These are phyloP conservation scores for Actias luna DNA, from an alignment of 2,888 invertebrate genomes.

Conservation along the genomic window DNA sequence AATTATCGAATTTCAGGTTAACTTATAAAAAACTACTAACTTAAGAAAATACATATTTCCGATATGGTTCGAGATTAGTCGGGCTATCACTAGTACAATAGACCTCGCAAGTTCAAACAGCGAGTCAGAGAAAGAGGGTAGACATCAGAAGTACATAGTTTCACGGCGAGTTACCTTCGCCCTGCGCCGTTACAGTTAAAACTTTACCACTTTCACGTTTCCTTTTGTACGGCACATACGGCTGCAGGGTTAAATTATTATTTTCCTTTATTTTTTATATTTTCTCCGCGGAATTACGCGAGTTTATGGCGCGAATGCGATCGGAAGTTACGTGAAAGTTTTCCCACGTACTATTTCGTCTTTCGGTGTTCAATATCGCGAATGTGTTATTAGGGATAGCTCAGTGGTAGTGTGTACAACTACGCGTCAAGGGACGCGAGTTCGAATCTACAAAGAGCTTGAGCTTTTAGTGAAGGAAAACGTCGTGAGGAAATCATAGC, in stretches of 20 bases:
- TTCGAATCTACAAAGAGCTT: too few species aligned
- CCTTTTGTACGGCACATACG: conserved; percentile 73
- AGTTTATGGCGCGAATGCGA: conserved; percentile 54
- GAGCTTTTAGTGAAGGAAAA: too few species aligned
- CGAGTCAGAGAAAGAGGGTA: conserved; percentile 74
- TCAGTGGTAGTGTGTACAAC: too few species aligned
- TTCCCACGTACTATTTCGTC: background rate
- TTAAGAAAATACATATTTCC: too few species aligned
- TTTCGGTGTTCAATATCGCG: background rate
- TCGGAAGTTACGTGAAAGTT: background rate
- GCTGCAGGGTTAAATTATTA: conserved; percentile 74
- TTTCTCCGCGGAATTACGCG: conserved; percentile 38
- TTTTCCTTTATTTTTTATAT: conserved; percentile 60
- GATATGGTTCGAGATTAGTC: background rate
- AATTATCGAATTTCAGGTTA: too few species aligned
- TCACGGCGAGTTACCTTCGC: conserved; percentile 61
- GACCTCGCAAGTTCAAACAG: conserved; percentile 66
- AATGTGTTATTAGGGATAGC: too few species aligned
- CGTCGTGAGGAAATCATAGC: too few species aligned
- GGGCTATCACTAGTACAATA: conserved; percentile 42
- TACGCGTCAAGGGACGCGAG: too few species aligned
- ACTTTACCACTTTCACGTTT: conserved; percentile 75
- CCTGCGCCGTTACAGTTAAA: conserved; percentile 63
- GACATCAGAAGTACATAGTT: conserved; percentile 72
- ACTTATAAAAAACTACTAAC: too few species aligned